Evolutionary conservation across 2,888 invertebrate genomes (phyloP).

Genomic region (Noctua comes): DNA sequence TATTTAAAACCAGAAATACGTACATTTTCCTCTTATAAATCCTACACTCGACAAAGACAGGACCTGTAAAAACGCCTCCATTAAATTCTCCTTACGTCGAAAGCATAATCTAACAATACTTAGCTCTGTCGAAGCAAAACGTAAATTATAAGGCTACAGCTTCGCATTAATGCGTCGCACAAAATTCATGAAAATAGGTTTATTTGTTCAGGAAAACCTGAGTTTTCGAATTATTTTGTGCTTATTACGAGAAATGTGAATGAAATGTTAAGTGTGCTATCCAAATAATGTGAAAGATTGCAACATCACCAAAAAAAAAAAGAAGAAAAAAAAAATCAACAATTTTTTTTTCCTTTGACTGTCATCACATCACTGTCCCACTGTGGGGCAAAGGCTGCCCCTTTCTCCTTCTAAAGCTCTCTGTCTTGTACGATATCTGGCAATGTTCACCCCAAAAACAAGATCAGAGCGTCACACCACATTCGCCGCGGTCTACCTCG

Average conservation of each 20-base stretch:
- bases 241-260: background rate
- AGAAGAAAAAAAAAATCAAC: no score
- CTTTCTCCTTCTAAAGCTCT: no score
- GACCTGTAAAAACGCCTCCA: constrained; percentile 38
- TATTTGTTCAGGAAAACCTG: constrained; percentile 43
- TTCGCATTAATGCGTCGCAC: constrained; percentile 55
- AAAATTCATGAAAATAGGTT: constrained; percentile 62
- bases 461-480: no score
- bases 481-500: no score
- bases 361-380: no score
- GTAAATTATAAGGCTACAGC: constrained; percentile 67
- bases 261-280: background rate
- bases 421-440: no score
- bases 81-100: constrained; percentile 56
- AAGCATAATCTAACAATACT: constrained; percentile 58
- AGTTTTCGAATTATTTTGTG: constrained; percentile 42
- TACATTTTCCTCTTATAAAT: constrained; percentile 51
- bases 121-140: constrained; percentile 60
- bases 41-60: constrained; percentile 34
- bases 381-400: no score
- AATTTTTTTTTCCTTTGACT: no score
- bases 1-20: constrained; percentile 32
- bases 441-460: no score
- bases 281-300: no score
- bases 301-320: no score